Evolutionary conservation across 2,113 vertebrate species (phyloP).

Genomic region (Pollimyrus isidori): DNA sequence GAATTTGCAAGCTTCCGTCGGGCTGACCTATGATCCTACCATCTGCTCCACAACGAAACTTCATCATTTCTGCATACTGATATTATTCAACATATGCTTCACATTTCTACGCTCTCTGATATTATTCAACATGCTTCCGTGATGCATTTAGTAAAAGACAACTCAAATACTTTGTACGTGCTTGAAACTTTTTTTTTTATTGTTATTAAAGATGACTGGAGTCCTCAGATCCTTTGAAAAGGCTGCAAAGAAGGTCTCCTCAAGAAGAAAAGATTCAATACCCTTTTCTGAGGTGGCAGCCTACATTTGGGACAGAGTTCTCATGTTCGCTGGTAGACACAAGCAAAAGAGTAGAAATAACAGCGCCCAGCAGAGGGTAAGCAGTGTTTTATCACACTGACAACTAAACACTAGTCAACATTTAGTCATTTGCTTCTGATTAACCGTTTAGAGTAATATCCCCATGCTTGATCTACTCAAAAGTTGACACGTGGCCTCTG

Average conservation of each 20-base stretch:
- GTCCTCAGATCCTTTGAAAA: conserved; percentile 39
- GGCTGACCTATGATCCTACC: background rate
- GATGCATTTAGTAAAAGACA: background rate
- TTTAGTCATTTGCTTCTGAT: background rate
- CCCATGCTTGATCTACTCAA: background rate
- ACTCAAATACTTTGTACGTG: background rate
- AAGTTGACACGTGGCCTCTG: background rate
- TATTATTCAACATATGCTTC: background rate
- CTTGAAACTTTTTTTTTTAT: background rate
- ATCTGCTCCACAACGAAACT: background rate
- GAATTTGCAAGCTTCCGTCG: background rate
- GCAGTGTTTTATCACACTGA: conserved; percentile 9
- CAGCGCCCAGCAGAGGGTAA: conserved; percentile 43
- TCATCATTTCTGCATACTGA: background rate
- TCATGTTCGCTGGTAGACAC: conserved; percentile 30
- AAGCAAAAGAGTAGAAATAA: conserved; percentile 24
- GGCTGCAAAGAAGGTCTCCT: conserved; percentile 39
- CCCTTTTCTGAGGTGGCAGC: conserved; percentile 41
- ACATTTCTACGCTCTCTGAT: background rate
- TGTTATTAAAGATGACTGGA: conserved; percentile 37
- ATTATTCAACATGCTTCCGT: background rate
- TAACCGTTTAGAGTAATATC: background rate
- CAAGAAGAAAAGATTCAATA: conserved; percentile 32
- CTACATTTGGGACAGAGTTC: conserved; percentile 30
- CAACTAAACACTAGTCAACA: background rate